Base-by-base conservation (phyloP, 1,140 invertebrate species). In the Carposina sasakii region DNA sequence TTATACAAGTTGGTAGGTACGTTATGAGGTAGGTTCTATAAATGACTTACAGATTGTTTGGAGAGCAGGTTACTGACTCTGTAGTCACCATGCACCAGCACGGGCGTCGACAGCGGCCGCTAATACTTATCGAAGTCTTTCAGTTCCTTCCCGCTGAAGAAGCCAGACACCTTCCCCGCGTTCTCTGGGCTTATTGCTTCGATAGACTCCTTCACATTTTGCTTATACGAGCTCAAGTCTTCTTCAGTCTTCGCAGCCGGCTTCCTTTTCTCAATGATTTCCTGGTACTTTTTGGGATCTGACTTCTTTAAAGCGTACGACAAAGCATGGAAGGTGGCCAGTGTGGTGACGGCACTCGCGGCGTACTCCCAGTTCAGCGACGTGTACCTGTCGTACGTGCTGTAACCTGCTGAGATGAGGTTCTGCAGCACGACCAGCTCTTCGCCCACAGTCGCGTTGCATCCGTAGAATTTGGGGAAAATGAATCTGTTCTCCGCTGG, bases 321-420 rank as follows among this genome's bases (percentile, higher is more conserved):
- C 0, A 76, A 33, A 0, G 75, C 69, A 48, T 81, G 77, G 6
- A 76, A 48, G 36, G 63, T 76, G 0, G 73, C 73, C 15, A 81
- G 52, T n/a, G 65, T 52, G 13, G 52, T 50, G 0, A 78, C 28
- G 15, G 69, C 56, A 12, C 61, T 52, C 0, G 48, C 42, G 1
- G 73, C 71, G 16, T 74, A 70, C 2, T 67, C 49, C 73, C 73
- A 76, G 19, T 63, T 57, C 2, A 76, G 45, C 3, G 63, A 54
- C 26, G 65, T 53, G 13, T 72, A 67, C 36, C 76, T 71, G 40
- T 73, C 57, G 26, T 61, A 67, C 1, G 46, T 30, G 23, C 46
- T 15, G 33, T 60, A 77, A 0, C 74, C 72, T n/a, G 36, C 47
- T 5, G 42, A 47, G 0, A 33, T 44, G 19, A 81, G 52, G 34